Percentiles rank a stretch among this genome's conserved stretches.
Conservation (phyloP, 2,797 vertebrate genomes). For the Cuculus canorus region DNA sequence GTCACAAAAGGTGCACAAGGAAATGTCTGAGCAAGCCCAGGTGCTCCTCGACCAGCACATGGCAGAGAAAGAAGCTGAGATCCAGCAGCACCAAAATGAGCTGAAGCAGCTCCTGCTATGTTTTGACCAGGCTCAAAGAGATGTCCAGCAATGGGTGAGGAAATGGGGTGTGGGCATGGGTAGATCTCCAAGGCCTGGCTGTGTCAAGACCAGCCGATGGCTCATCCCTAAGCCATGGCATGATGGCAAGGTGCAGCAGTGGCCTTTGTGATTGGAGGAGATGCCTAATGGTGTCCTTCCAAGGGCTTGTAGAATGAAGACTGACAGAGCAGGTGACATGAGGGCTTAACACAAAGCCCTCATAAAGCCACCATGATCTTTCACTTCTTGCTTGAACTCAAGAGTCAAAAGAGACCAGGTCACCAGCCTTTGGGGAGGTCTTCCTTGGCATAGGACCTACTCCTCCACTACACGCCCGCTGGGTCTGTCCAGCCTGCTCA, state of each 20-base stretch:
- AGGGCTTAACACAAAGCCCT: not conserved
- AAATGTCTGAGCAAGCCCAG: constrained; percentile 42
- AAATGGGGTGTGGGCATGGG: not conserved
- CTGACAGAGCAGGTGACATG: not conserved
- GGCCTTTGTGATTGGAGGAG: not conserved
- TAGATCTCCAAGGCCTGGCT: not conserved
- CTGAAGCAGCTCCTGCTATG: constrained; percentile 55
- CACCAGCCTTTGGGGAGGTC: not conserved
- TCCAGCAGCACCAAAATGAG: constrained; percentile 48
- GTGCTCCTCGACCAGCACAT: constrained; percentile 23
- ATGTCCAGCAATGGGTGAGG: constrained; percentile 62
- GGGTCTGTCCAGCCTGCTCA: not conserved
- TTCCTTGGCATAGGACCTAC: not conserved
- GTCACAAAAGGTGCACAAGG: constrained; percentile 30
- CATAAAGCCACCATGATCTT: not conserved
- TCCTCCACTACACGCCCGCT: fast-evolving
- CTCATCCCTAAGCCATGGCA: not conserved
- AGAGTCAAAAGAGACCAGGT: too few relatives aligned
- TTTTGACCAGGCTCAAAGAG: constrained; percentile 18
- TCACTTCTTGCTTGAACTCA: not conserved
- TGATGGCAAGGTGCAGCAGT: not conserved
- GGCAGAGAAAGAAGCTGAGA: constrained; percentile 52
- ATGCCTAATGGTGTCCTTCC: not conserved
- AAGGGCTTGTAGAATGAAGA: not conserved
- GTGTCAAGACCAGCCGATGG: not conserved